Evolutionary conservation across 2,888 invertebrate genomes (phyloP).

Genomic region (Cremastobaeus sp.): DNA sequence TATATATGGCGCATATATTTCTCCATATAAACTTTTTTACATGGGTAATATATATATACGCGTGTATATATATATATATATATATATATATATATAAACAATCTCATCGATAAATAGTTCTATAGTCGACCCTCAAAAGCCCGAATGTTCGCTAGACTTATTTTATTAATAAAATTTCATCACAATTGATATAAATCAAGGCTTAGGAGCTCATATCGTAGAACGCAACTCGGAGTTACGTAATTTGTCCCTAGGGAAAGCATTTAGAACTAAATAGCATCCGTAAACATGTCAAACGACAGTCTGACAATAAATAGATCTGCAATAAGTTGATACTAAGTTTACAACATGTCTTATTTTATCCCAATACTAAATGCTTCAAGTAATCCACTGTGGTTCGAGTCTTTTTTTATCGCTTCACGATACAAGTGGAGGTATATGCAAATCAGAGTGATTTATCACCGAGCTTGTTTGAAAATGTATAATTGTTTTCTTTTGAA

Average conservation of each 20-base stretch:
- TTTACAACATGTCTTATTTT: constrained; percentile 42
- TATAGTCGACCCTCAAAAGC: too few relatives aligned
- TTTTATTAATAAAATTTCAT: too few relatives aligned
- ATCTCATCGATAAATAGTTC: too few relatives aligned
- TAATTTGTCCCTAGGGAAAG: constrained; percentile 10
- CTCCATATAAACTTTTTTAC: too few relatives aligned
- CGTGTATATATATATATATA: background rate
- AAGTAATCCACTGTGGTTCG: constrained; percentile 33
- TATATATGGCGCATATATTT: too few relatives aligned
- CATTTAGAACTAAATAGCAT: constrained; percentile 16
- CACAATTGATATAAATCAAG: too few relatives aligned
- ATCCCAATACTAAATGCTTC: constrained; percentile 41
- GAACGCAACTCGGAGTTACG: constrained; percentile 22
- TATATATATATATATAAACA: background rate
- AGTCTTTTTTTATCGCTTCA: constrained; percentile 14
- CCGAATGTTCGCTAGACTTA: too few relatives aligned
- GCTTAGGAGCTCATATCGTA: constrained; percentile 26
- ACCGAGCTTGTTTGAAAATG: constrained; percentile 20
- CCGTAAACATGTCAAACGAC: constrained; percentile 40
- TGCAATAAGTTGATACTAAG: constrained; percentile 28
- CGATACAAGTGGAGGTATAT: constrained; percentile 23
- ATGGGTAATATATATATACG: too few relatives aligned
- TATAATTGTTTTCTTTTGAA: constrained; percentile 30
- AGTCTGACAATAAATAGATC: constrained; percentile 33
- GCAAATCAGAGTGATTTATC: constrained; percentile 43